Evolutionary conservation across 2,113 vertebrate genomes (phyloP).

Genomic region (Prinia subflava): DNA sequence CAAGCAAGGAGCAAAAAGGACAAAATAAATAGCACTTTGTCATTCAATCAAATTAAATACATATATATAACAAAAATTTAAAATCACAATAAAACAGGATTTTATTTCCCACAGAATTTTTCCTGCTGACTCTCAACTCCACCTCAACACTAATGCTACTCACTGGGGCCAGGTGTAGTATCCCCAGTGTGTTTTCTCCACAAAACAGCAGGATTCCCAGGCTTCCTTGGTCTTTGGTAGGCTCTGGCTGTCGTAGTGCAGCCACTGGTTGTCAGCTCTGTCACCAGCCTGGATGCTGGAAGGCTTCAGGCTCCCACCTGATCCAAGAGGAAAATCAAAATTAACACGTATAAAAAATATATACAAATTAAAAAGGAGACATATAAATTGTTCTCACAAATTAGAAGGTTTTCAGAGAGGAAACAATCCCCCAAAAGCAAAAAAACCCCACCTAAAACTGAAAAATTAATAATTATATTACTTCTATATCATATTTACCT

Average conservation of each 20-base stretch:
- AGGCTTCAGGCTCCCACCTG: constrained; percentile 75
- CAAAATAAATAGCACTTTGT: fast-evolving
- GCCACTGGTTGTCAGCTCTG: constrained; percentile 90
- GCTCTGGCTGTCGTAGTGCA: constrained; percentile 86
- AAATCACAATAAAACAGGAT: background rate
- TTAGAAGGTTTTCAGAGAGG: background rate
- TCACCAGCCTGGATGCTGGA: constrained; percentile 80
- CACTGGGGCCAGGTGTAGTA: constrained; percentile 95
- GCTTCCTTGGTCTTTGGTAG: constrained; percentile 85
- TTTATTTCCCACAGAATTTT: background rate
- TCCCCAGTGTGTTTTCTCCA: constrained; percentile 98
- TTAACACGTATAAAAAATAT: background rate
- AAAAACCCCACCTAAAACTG: background rate
- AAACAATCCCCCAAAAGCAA: background rate
- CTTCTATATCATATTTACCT: background rate
- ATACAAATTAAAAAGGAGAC: background rate
- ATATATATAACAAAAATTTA: background rate
- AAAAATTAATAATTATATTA: background rate
- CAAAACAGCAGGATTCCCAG: constrained; percentile 87
- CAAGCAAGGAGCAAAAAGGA: background rate
- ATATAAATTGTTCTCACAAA: background rate
- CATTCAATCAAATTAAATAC: background rate
- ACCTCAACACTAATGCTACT: background rate
- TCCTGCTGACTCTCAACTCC: background rate
- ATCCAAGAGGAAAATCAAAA: background rate